Evolutionary conservation across 2,797 vertebrate species (phyloP), one percentile per base, ranked within the genome.

Genomic region (Botia almorhae): DNA sequence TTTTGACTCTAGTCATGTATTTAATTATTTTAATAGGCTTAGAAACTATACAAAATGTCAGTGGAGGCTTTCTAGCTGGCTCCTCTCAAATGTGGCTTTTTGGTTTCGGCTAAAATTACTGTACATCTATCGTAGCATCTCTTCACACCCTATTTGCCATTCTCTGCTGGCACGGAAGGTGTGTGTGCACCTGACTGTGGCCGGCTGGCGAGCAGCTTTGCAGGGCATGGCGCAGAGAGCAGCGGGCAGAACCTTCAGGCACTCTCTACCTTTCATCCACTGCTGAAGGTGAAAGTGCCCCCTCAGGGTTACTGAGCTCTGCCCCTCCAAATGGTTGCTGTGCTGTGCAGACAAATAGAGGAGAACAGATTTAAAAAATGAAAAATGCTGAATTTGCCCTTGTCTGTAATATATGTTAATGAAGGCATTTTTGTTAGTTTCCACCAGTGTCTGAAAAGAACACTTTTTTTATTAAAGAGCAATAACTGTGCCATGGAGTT

Each of bases 261-360:
- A 88, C 85, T 87, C 81, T 91, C 87, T 92, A 93, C 92, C 91
- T 94, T 94, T 93, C 90, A 82, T 89, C 61, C 68, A 73, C 85
- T 83, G 76, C 88, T 93, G 91, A 94, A 94, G 93, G 93, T 94
- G 93, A 92, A 91, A 93, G 83, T 79, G 78, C 87, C 92, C 92
- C 92, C 92, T 89, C 56, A 19, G 26, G 56, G 51, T 55, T 61
- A 23, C 55, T 69, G 61, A 76, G 69, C 58, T 63, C 69, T 84
- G 74, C 69, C 74, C 78, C 67, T 76, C 46, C 58, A 53, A 53
- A 46, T 50, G 56, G 72, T 23, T 73, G 56, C 56, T 69, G 29
- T 29, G 29, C 29, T 29, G 69, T 61, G 77, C 33, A 80, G 78
- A 74, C 78, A 74, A 63, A 68, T 67, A 74, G 78, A 80, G 78